Conservation (phyloP, 2,888 invertebrate genomes). For the Amphipyra tragopoginis region DNA sequence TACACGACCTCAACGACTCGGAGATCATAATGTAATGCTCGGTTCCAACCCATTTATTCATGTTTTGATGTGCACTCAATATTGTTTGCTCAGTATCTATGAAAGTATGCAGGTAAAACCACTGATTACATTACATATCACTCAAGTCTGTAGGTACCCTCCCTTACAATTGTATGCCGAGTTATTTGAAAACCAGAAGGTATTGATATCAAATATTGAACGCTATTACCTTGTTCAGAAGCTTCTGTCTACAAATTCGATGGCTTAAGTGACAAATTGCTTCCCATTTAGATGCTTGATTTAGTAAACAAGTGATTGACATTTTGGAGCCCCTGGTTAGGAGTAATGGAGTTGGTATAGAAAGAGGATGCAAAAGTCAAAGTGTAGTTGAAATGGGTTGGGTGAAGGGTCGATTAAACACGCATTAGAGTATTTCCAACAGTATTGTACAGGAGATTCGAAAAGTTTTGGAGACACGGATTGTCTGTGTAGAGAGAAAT, state of each 20-base stretch:
- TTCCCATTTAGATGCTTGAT: conserved; percentile 34
- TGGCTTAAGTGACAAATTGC: conserved; percentile 40
- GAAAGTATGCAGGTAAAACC: no score
- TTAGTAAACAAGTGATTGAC: conserved; percentile 44
- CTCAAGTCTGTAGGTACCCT: conserved; percentile 9
- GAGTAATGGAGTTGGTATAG: conserved; percentile 24
- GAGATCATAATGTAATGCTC: no score
- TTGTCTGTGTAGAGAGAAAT: conserved; percentile 1
- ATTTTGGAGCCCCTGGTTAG: conserved; percentile 20
- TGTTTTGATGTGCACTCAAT: no score
- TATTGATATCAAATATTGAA: conserved; percentile 40
- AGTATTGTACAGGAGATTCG: conserved; percentile 17
- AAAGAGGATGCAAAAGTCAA: conserved; percentile 26
- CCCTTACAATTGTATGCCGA: conserved; percentile 1
- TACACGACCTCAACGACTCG: no score
- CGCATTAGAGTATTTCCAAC: conserved; percentile 33
- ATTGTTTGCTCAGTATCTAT: no score
- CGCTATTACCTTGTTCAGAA: conserved; percentile 20
- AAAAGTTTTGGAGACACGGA: conserved; percentile 23
- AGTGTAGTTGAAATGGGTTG: conserved; percentile 35
- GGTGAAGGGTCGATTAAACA: conserved; percentile 33
- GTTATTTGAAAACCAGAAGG: conserved; percentile 28
- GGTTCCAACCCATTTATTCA: no score
- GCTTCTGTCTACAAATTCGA: conserved; percentile 28
- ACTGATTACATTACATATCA: conserved; percentile 3